Conservation (phyloP, 1,140 invertebrate species). For the Hypothenemus hampei region DNA sequence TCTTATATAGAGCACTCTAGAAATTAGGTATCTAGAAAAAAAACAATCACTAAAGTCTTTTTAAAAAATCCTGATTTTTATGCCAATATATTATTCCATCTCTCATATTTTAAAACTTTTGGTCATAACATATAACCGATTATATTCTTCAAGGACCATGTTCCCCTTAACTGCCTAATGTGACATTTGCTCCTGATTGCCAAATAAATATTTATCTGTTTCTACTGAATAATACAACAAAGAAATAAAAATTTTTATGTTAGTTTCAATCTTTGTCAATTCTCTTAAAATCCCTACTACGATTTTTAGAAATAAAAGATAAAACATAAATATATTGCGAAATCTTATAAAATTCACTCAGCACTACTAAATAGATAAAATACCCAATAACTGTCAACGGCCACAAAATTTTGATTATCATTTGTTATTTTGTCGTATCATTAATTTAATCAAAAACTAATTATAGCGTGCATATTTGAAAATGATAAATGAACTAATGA, state of each 20-base stretch:
- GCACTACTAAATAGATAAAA: neutral
- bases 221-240: neutral
- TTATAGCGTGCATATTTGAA: conserved; percentile 7
- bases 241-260: neutral
- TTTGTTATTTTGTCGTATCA: conserved; percentile 10
- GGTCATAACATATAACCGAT: too few species aligned
- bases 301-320: neutral
- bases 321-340: neutral
- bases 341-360: neutral
- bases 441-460: conserved; percentile 15
- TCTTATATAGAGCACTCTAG: too few species aligned
- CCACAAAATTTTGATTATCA: conserved; percentile 7
- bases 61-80: too few species aligned
- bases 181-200: neutral
- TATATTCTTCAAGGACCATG: too few species aligned
- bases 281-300: neutral
- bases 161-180: too few species aligned
- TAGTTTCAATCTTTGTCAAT: neutral
- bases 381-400: conserved; percentile 2
- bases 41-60: too few species aligned
- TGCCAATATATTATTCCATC: too few species aligned
- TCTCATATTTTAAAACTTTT: too few species aligned
- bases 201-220: neutral
- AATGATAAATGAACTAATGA: conserved; percentile 13
- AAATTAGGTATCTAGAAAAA: too few species aligned